phyloP scores from a whole-genome alignment of 1,140 invertebrate genomes.

The Heliconius eleuchia region DNA sequence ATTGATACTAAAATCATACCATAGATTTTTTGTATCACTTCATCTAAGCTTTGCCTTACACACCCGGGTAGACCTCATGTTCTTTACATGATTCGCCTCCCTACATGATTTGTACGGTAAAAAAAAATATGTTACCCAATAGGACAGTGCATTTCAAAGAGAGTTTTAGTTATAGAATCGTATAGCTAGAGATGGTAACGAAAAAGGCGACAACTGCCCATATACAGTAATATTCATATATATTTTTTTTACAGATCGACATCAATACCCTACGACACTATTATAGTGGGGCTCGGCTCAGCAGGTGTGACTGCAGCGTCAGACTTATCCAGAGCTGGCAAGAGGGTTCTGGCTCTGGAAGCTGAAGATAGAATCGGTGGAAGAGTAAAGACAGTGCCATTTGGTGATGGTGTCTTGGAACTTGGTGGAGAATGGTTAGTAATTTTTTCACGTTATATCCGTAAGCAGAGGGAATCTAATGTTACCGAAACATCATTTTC shows the following conservation, averaged over 20 bases:
- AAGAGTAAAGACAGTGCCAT: constrained; percentile 78
- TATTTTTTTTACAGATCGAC: constrained; percentile 19
- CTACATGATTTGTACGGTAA: too few species aligned
- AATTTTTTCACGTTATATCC: background rate
- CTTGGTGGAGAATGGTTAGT: constrained; percentile 68
- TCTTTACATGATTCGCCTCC: too few species aligned
- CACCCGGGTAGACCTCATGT: too few species aligned
- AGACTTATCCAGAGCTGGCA: constrained; percentile 68
- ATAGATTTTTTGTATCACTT: too few species aligned
- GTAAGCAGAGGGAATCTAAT: background rate
- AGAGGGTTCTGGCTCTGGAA: constrained; percentile 66
- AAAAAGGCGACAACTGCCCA: too few species aligned
- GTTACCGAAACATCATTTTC: background rate
- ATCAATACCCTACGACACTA: constrained; percentile 63
- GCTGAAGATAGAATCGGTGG: constrained; percentile 83
- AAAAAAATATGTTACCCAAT: too few species aligned
- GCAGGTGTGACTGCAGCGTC: constrained; percentile 83
- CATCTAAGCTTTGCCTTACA: too few species aligned
- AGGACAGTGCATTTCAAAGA: too few species aligned
- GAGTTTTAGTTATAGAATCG: too few species aligned
- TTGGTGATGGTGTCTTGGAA: constrained; percentile 71
- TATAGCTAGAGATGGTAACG: too few species aligned
- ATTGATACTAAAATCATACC: too few species aligned
- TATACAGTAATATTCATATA: background rate
- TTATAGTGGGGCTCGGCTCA: constrained; percentile 84